Evolutionary conservation across 53 echinoderm and acorn worm species (phyloP).

Genomic region (Echinarachnius parma): DNA sequence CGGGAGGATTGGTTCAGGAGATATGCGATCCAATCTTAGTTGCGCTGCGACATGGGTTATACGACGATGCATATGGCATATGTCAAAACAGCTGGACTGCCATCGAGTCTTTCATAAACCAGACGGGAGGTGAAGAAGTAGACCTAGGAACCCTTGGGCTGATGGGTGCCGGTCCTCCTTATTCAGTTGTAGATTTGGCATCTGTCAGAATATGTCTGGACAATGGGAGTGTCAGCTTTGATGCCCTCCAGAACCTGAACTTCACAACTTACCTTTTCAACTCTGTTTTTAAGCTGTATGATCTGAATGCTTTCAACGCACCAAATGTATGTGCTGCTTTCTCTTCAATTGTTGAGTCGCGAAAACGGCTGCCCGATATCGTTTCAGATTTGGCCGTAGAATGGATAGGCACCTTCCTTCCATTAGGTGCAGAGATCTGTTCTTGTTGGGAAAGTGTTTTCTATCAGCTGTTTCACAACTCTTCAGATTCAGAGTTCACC

Average conservation of each 20-base stretch:
- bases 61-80: slow-evolving; percentile 1
- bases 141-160: neutral
- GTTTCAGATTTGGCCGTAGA: slow-evolving; percentile 17
- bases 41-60: slow-evolving; percentile 20
- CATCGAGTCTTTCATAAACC: neutral
- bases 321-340: slow-evolving; percentile 1
- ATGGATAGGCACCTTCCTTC: slow-evolving; percentile 5
- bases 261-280: neutral
- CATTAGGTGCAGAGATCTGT: slow-evolving; percentile 29
- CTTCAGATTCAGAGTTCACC: slow-evolving; percentile 2
- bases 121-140: neutral
- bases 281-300: slow-evolving; percentile 7
- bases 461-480: neutral
- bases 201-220: slow-evolving; percentile 12
- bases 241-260: neutral
- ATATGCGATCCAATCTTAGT: slow-evolving; percentile 16
- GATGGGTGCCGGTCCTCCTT: neutral
- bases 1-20: slow-evolving; percentile 8
- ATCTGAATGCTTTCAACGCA: neutral
- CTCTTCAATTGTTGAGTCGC: neutral
- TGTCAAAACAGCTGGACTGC: slow-evolving; percentile 6
- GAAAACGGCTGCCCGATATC: slow-evolving; percentile 7
- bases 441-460: slow-evolving; percentile 34
- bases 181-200: neutral
- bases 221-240: slow-evolving; percentile 12